These are phyloP conservation scores for Oreotrochilus melanogaster DNA, from an alignment of 2,113 vertebrate genomes.

Conservation along the genomic window DNA sequence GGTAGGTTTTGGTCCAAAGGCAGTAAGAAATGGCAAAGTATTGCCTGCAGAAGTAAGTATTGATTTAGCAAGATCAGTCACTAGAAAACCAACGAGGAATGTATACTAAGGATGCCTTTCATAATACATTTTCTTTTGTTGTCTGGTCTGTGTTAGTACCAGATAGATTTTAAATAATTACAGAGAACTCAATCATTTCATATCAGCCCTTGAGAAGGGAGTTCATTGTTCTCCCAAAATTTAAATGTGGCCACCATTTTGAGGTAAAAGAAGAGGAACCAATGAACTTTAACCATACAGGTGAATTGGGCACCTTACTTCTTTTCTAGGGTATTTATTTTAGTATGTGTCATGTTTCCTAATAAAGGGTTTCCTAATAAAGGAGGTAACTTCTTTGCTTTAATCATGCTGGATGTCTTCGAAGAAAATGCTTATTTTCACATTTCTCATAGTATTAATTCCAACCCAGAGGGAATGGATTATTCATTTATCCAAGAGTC, in stretches of 20 bases:
- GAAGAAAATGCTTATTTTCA: slow-evolving; percentile 7
- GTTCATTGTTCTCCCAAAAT: neutral
- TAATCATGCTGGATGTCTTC: neutral
- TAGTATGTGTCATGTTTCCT: neutral
- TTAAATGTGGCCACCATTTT: neutral
- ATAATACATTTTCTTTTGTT: slow-evolving; percentile 12
- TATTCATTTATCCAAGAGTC: neutral
- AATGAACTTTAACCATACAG: neutral
- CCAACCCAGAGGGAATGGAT: neutral
- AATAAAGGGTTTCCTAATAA: neutral
- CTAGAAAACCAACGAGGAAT: neutral
- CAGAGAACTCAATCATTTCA: neutral
- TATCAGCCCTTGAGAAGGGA: neutral
- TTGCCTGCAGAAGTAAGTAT: slow-evolving; percentile 20
- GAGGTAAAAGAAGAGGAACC: neutral
- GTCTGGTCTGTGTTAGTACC: neutral
- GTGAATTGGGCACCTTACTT: neutral
- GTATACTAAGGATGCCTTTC: neutral
- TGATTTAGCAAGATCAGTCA: slow-evolving; percentile 44
- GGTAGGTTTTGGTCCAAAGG: neutral
- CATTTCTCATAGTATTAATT: slow-evolving; percentile 4
- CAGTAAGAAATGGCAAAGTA: slow-evolving; percentile 6
- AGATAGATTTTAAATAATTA: slow-evolving; percentile 3
- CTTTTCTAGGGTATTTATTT: neutral
- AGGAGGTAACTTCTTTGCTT: neutral